Evolutionary conservation across 2,797 vertebrate genomes (phyloP), one percentile per base, ranked within the genome.

Genomic region (Pseudochaenichthys georgianus): DNA sequence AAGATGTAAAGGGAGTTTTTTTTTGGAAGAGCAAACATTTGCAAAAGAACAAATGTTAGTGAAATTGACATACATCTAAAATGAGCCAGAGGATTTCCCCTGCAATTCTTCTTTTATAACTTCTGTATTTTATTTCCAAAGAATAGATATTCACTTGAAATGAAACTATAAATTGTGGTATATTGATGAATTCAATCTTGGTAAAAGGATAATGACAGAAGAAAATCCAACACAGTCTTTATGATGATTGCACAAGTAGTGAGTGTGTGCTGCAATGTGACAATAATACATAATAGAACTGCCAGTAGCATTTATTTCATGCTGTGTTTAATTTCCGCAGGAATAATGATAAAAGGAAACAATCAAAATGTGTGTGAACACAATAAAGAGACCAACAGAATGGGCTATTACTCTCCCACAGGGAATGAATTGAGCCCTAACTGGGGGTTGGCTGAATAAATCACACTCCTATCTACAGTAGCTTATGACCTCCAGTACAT

Each of bases 311-410:
- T 94, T 93, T 92, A 93, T 89, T 91, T 93, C 93, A 94, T 92
- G 93, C 92, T 93, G 94, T 84, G 91, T 95, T 95, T 93, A 94
- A 95, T 94, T 93, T n/a, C 91, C 92, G 85, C 90, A 89, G 89
- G 91, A 95, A 94, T 91, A 93, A 94, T 93, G 92, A 94, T 90
- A 92, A 95, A 93, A 92, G 90, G 93, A 92, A 92, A 94, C 91
- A 93, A 94, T 94, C 93, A 93, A 90, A 94, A 90, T 86, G 88
- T 80, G 82, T 90, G 89, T 85, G 90, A 93, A 91, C 90, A 87
- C 92, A 93, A 92, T 92, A 93, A 91, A 92, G 88, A 80, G 75
- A 83, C 81, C 83, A 74, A 89, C 34, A 55, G 88, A 91, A 92
- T 88, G 88, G 88, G 80, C 83, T 83, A 86, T 89, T 92, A 89